Percentiles rank a stretch among this genome's conserved stretches.
These are phyloP conservation scores for Aradophagus sp. DNA, from an alignment of 1,140 invertebrate genomes.

Conservation along the genomic window DNA sequence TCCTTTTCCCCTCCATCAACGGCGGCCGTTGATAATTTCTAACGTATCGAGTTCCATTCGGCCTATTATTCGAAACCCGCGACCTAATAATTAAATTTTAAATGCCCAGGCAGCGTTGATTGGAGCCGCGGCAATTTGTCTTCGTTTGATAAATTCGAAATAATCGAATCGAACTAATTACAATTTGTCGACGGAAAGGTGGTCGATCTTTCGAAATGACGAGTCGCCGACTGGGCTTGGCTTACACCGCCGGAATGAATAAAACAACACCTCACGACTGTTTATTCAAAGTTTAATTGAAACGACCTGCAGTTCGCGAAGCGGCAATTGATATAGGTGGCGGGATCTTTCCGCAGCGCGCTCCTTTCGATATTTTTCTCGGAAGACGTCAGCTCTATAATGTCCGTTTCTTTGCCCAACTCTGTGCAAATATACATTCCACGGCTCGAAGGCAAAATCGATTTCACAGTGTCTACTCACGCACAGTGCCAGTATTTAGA, in stretches of 20 bases:
- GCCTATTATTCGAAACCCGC: not conserved
- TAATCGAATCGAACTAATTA: constrained; percentile 8
- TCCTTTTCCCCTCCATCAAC: not conserved
- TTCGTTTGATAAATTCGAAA: constrained; percentile 15
- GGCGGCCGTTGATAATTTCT: constrained; percentile 3
- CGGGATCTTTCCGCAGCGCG: constrained; percentile 25
- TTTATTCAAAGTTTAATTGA: constrained; percentile 51
- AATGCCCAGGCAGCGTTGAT: constrained; percentile 15
- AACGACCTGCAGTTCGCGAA: constrained; percentile 18
- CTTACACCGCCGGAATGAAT: constrained; percentile 26
- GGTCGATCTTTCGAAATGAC: too few species aligned
- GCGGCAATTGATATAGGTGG: constrained; percentile 44
- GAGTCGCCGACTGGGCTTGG: too few species aligned
- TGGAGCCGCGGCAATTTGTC: constrained; percentile 14
- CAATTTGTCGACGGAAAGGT: not conserved
- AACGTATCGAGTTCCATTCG: constrained; percentile 12
- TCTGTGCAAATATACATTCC: constrained; percentile 51
- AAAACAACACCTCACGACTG: constrained; percentile 27
- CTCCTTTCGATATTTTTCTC: constrained; percentile 24
- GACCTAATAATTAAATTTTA: constrained; percentile 21
- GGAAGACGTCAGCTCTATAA: constrained; percentile 39
- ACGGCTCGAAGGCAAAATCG: constrained; percentile 48
- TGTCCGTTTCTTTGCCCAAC: constrained; percentile 38
- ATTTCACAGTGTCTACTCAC: constrained; percentile 65
- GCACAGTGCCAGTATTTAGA: constrained; percentile 70